Base-by-base conservation (phyloP, 53 echinoderm and acorn worm genomes). In the Holothuria leucospilota region DNA sequence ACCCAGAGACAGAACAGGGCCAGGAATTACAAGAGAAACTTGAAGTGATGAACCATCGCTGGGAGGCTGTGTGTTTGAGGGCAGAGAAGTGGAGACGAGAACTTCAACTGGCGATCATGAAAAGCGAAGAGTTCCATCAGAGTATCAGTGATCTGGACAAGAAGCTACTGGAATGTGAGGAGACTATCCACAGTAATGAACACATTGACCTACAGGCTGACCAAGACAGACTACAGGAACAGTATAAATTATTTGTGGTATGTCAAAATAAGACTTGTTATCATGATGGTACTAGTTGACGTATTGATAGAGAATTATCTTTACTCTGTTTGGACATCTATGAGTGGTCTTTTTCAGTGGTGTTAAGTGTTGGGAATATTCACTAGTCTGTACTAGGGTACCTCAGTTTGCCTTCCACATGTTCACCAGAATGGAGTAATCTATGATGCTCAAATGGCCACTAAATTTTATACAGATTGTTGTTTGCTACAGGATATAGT, bases 111-210 rank as follows among this genome's bases (percentile, higher is more conserved):
- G 95, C 95, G n/a, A 92, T 99, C 77, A 95, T 95, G 85, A 56
- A 56, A 56, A 91, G 96, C 84, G 99, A 99, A 59, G 99, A 99
- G 84, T 99, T 99, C 73, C 95, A 99, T 84, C 99, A 99, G 74
- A 99, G 95, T 30, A 95, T 93, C 30, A 90, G 88, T 13, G 99
- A 99, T 65, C 89, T 99, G 30, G 82, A 87, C 75, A 82, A 84
- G 0, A 89, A 93, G 88, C 89, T 99, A 29, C 71, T 90, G 8
- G 84, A 88, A 11, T 90, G 92, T 5, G 99, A 99, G 86, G 87
- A 86, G 5, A 77, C 86, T 0, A 71, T 95, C 84, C 60, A 61
- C 24, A 87, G 90, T 62, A 95, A 91, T 71, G 99, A 99, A 70
- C 95, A 95, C 18, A 86, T 99, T 5, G 88, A 94, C 52, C 89